A percentile compares a stretch with the other conserved stretches of the same genome.
Conservation (phyloP, 2,888 invertebrate genomes). For the Pocota personata region DNA sequence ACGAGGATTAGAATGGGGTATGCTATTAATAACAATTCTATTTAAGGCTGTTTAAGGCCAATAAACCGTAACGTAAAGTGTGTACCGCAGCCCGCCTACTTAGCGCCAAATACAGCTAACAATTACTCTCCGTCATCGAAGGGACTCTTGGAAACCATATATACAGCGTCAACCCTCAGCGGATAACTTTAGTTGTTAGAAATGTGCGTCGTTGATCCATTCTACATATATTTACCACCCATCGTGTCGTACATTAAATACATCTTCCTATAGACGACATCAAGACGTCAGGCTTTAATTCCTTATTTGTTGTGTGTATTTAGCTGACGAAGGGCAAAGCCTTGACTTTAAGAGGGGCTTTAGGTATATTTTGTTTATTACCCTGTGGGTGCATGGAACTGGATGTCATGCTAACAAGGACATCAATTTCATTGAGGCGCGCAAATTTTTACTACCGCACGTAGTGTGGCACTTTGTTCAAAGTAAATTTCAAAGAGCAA, state of each 20-base stretch:
- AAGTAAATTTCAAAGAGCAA: neutral
- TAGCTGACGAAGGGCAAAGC: neutral
- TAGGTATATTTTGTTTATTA: neutral
- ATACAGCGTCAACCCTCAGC: neutral
- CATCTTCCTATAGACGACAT: neutral
- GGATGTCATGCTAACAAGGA: neutral
- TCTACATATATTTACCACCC: neutral
- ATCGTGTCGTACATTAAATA: neutral
- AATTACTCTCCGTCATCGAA: constrained; percentile 17
- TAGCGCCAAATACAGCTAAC: constrained; percentile 14
- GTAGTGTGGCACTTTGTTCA: neutral
- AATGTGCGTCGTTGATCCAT: neutral
- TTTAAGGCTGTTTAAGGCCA: constrained; percentile 33
- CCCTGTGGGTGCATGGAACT: neutral
- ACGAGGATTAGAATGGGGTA: neutral
- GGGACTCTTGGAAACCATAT: neutral
- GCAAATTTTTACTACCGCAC: neutral
- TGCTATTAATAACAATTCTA: constrained; percentile 37
- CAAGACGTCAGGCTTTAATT: constrained; percentile 5
- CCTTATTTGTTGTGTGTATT: neutral
- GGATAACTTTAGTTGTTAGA: neutral
- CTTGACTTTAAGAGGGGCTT: constrained; percentile 4
- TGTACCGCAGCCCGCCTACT: constrained; percentile 2
- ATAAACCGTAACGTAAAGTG: constrained; percentile 38
- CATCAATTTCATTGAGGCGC: neutral